Conservation (phyloP, 2,797 vertebrate genomes). For the Capromys pilorides region DNA sequence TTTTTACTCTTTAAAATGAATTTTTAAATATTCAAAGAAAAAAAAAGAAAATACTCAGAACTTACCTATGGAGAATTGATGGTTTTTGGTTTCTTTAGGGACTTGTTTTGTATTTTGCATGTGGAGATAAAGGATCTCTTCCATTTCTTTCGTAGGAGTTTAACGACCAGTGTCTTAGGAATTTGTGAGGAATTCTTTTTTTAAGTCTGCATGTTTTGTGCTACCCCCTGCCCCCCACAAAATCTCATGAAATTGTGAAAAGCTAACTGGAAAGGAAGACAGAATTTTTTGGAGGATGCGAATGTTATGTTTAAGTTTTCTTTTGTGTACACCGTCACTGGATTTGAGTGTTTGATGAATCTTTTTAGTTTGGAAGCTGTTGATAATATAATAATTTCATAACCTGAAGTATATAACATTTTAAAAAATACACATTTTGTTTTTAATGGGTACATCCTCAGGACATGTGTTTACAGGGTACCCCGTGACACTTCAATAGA, state of each 20-base stretch:
- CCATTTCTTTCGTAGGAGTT: not conserved
- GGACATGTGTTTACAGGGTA: not conserved
- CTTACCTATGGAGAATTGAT: not conserved
- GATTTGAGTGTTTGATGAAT: not conserved
- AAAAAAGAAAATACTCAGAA: not conserved
- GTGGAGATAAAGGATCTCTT: not conserved
- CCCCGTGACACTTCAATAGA: not conserved
- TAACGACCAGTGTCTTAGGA: not conserved
- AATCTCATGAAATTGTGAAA: not conserved
- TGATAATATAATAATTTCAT: not conserved
- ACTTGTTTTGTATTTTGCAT: not conserved
- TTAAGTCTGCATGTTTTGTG: not conserved
- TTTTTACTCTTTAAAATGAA: too few species aligned
- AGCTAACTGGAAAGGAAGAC: not conserved
- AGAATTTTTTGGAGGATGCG: not conserved
- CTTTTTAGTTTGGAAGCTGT: not conserved
- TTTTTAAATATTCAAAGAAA: too few species aligned
- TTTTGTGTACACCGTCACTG: not conserved
- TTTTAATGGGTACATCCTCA: not conserved
- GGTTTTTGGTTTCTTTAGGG: not conserved
- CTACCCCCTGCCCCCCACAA: not conserved
- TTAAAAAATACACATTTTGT: not conserved
- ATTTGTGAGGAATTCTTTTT: not conserved
- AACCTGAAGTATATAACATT: not conserved
- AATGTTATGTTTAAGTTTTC: not conserved